Base-by-base conservation (phyloP, 2,888 invertebrate genomes). In the Drosophila prolongata region DNA sequence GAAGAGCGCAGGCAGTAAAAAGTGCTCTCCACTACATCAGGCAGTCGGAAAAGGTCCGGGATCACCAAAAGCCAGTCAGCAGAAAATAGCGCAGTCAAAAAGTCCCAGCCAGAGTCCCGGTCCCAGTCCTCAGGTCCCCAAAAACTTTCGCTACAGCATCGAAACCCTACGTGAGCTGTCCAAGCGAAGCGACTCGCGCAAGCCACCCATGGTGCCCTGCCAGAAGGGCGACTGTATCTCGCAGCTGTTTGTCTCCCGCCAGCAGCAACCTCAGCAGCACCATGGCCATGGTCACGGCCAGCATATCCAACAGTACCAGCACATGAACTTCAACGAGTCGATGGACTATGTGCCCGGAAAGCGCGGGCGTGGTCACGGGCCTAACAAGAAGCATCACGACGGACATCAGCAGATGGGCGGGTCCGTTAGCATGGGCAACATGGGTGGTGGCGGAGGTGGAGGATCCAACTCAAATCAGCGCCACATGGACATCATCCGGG, bases 401-500 rank as follows among this genome's bases (percentile, higher is more conserved):
- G 64, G 66, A 1, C 82, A 90, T 49, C 89, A 86, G 43, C 70
- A 86, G 19, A 66, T 73, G 64, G 71, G 71, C 37, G 78, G 71
- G 47, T 37, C 60, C 3, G 34, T 52, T 10, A 52, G 71, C 13
- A 52, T 69, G 42, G 58, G 67, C 10, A 74, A 58, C 13, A 46
- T 61, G 2, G 75, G 76, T 30, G 66, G 68, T 0, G 46, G 54
- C 16, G 61, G 72, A 2, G 58, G 58, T 10, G 64, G 75, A 50
- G 47, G 46, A 8, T 46, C 71, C 10, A 76, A 37, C 14, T 68
- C 83, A 0, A 76, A 72, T 53, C 87, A 87, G 38, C 83, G 88
- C 0, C 89, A 90, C 53, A 87, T 87, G 74, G 90, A 90, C 16
- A 89, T 91, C 6, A 91, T 91, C 64, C 90, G 90, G 1, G 90